Evolutionary conservation across 2,113 vertebrate species (phyloP), one percentile per base, ranked within the genome.

Genomic region (Nibea albiflora): DNA sequence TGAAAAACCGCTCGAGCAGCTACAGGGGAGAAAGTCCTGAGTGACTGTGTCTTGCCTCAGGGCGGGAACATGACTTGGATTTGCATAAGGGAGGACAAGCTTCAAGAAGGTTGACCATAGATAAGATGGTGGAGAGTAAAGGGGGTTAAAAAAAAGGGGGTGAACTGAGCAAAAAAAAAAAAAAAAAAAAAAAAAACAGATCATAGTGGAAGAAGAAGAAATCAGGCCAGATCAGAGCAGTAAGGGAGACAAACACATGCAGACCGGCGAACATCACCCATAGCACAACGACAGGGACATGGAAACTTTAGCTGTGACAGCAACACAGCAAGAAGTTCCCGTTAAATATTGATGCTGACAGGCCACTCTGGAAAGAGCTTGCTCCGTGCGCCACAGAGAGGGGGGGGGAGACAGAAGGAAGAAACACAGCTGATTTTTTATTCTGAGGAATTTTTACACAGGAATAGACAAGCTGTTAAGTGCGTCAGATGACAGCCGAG

Each of bases 291-390:
- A 49, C 22, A 4, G 56, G 49, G 60, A 88, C 56, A 28, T 46
- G 80, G 72, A 77, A 91, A 91, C 69, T 85, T 79, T 73, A 87
- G 86, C 70, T 60, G 65, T 90, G 88, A 91, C 84, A 81, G 80
- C 83, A 87, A 86, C 78, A 87, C 67, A 72, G 81, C 88, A 68
- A 85, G 80, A 89, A 54, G 64, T 84, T 73, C 61, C 78, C 44
- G 69, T 92, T 90, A 93, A 93, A 92, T 89, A 93, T 92, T 93
- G 78, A 93, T 90, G 84, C 63, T 52, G 80, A 89, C 81, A 83
- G 78, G 58, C 74, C 81, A 81, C 73, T 85, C 79, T 84, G 76
- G 78, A 82, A 89, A 72, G 68, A 87, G 82, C 85, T 70, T 49
- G 31, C 72, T 84, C 62, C 57, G 78, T 66, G 49, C 62, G 46